A percentile compares a stretch with the other conserved stretches of the same genome.
Evolutionary conservation across 2,888 invertebrate genomes (phyloP).

Genomic region (Lysandra bellargus): DNA sequence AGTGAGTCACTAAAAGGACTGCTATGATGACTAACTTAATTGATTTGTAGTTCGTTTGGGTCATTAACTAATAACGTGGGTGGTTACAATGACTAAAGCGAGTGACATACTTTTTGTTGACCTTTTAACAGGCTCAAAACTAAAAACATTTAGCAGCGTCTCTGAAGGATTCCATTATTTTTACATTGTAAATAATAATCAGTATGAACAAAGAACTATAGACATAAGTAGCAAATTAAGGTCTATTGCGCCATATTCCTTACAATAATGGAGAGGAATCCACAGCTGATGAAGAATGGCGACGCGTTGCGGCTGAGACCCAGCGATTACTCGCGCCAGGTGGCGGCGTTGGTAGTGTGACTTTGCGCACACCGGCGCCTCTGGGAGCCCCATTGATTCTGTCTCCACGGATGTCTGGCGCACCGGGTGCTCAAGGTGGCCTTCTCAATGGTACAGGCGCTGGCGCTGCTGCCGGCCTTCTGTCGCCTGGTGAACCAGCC

Average conservation of each 20-base stretch:
- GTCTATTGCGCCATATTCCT: neutral
- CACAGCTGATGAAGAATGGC: constrained; percentile 92
- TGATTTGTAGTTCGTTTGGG: constrained; percentile 70
- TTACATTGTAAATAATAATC: neutral
- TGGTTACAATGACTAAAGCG: constrained; percentile 52
- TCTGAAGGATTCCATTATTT: neutral
- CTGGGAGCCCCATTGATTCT: constrained; percentile 95
- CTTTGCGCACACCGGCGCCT: constrained; percentile 86
- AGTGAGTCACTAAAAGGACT: constrained; percentile 59
- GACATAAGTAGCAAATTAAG: neutral
- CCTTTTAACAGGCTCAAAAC: neutral
- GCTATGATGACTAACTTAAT: constrained; percentile 70
- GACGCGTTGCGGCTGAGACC: constrained; percentile 90
- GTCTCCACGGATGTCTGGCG: constrained; percentile 93
- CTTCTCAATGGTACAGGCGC: constrained; percentile 79
- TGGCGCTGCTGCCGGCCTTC: constrained; percentile 66
- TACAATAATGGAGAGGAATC: constrained; percentile 47
- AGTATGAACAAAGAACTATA: neutral
- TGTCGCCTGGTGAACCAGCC: constrained; percentile 83
- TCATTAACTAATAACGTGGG: constrained; percentile 64
- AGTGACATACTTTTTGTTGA: neutral
- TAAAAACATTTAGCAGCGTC: neutral
- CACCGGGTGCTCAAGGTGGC: constrained; percentile 87
- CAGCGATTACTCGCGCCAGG: constrained; percentile 85
- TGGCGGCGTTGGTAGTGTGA: constrained; percentile 81